Percentiles rank a stretch among this genome's conserved stretches.
phyloP scores from a whole-genome alignment of 2,797 vertebrate genomes.

The Enteromius mattozi region DNA sequence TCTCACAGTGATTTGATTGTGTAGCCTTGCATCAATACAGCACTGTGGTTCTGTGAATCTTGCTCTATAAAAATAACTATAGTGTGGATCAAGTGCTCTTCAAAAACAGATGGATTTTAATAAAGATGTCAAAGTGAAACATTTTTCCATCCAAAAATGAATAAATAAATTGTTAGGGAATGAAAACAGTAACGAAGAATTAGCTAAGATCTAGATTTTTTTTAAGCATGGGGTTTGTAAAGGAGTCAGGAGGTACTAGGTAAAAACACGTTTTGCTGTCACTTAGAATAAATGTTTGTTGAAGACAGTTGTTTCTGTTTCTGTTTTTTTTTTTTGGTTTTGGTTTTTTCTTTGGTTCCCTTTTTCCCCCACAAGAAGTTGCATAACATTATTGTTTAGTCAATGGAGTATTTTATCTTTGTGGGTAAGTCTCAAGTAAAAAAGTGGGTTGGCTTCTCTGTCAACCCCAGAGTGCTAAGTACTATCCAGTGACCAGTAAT shows the following conservation, averaged over 20 bases:
- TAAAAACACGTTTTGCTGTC: not conserved
- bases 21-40: not conserved
- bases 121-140: not conserved
- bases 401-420: not conserved
- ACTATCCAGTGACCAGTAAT: constrained; percentile 32
- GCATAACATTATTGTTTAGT: not conserved
- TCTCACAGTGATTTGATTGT: constrained; percentile 25
- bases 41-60: not conserved
- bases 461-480: not conserved
- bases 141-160: not conserved
- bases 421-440: not conserved
- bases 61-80: not conserved
- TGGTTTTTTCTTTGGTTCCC: not conserved
- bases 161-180: not conserved
- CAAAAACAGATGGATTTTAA: not conserved
- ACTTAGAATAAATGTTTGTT: not conserved
- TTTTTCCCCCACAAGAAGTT: not conserved
- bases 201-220: not conserved
- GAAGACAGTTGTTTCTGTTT: not conserved
- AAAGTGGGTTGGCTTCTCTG: not conserved
- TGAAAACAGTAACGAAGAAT: not conserved
- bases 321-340: not conserved
- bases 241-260: not conserved
- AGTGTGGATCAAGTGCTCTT: not conserved
- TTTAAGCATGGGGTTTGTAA: not conserved